Base-by-base conservation (phyloP, 2,888 invertebrate species). In the Galeopsomyia nigrocyanea region DNA sequence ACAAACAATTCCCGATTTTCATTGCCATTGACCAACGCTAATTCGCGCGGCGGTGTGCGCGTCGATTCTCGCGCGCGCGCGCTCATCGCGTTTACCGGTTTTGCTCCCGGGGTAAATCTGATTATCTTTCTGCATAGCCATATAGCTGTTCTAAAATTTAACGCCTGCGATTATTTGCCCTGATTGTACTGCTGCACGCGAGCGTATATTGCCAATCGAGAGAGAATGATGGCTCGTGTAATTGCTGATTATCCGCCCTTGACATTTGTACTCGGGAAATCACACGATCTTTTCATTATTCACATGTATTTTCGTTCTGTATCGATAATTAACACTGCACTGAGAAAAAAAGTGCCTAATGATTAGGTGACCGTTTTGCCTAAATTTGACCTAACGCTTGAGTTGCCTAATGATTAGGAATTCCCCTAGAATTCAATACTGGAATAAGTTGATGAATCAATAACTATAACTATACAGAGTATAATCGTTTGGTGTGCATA, bases 41-140 rank as follows among this genome's bases (percentile, higher is more conserved):
- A 65, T 70, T 71, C 66, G 71, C 46, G 57, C n/a, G n/a, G n/a
- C n/a, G n/a, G n/a, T n/a, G n/a, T n/a, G n/a, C 53, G 51, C 51
- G n/a, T 71, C 46, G 60, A 60, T 65, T 49, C 60, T 50, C 3
- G 16, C 46, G 22, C 31, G 14, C 19, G 6, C 16, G 19, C 47
- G 26, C 16, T 13, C 57, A 22, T 26, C 21, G 56, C 31, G 3
- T 31, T 7, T 31, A 7, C 31, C 31, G 7, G 3, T 31, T 31
- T 31, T 31, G 31, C 31, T 31, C 31, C n/a, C 21, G 51, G n/a
- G 68, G 50, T 49, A 68, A 68, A 68, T 72, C 68, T 68, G 53
- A 68, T 68, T 53, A 55, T 19, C 46, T 39, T 63, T 16, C 58
- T 53, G 26, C 26, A 26, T n/a, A 55, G 58, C 50, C 14, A 3